These are phyloP conservation scores for Scortum barcoo DNA, from an alignment of 2,113 vertebrate genomes.

Conservation along the genomic window DNA sequence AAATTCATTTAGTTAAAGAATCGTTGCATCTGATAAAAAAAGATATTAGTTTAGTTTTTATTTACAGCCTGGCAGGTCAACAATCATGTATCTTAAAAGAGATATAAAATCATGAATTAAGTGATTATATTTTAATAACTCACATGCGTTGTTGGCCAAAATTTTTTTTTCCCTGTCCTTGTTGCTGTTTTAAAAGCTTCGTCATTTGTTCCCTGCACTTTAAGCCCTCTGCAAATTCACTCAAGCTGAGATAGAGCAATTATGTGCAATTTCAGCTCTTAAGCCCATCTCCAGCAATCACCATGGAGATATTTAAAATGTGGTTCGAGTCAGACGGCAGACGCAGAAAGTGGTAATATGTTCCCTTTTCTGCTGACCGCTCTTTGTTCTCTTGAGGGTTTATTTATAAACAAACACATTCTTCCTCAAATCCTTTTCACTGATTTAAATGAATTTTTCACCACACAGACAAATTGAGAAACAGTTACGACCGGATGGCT, in stretches of 20 bases:
- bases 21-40: neutral
- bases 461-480: conserved; percentile 19
- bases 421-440: conserved; percentile 32
- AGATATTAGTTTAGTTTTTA: neutral
- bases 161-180: conserved; percentile 54
- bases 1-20: neutral
- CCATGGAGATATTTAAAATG: conserved; percentile 85
- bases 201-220: conserved; percentile 72
- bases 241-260: conserved; percentile 79
- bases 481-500: conserved; percentile 24
- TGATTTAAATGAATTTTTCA: conserved; percentile 19
- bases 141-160: conserved; percentile 34
- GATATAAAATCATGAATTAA: conserved; percentile 39
- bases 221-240: conserved; percentile 71
- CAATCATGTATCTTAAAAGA: neutral
- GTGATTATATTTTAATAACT: conserved; percentile 35
- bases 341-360: conserved; percentile 60
- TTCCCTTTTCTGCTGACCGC: conserved; percentile 37
- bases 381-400: conserved; percentile 58
- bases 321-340: conserved; percentile 72
- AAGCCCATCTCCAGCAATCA: conserved; percentile 82
- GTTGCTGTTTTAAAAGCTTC: conserved; percentile 56
- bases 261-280: conserved; percentile 84
- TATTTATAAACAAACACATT: conserved; percentile 53
- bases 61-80: neutral